Conservation (phyloP, 2,888 invertebrate species). For the Agrochola circellaris region DNA sequence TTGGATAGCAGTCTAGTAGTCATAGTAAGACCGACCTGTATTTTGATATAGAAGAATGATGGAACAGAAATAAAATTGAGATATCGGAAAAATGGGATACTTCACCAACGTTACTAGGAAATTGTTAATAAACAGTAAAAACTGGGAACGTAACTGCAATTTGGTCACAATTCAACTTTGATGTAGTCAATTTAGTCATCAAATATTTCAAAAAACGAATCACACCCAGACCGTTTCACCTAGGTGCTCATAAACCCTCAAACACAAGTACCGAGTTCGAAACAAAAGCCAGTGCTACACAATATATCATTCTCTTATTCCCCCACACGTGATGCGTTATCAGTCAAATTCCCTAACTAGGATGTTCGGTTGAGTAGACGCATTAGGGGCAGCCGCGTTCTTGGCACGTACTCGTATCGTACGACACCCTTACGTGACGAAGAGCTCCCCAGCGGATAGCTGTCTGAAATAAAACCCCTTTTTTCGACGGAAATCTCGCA, state of each 20-base stretch:
- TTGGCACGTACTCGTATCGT: constrained; percentile 66
- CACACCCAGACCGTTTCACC: too few relatives aligned
- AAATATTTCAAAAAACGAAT: background rate
- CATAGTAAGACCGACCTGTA: background rate
- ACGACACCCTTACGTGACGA: constrained; percentile 76
- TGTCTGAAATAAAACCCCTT: constrained; percentile 72
- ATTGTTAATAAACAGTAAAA: too few relatives aligned
- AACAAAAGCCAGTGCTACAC: constrained; percentile 40
- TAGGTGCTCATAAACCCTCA: constrained; percentile 12
- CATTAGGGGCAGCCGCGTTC: constrained; percentile 67
- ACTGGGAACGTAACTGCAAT: background rate
- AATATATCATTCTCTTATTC: constrained; percentile 39
- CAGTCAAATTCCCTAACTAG: constrained; percentile 68
- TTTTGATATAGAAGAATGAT: background rate
- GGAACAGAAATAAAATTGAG: background rate
- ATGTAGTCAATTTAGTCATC: background rate
- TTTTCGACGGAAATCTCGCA: constrained; percentile 70
- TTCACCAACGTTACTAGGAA: background rate
- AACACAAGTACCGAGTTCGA: constrained; percentile 18
- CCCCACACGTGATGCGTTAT: constrained; percentile 54
- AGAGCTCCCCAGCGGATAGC: constrained; percentile 73
- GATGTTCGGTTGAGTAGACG: constrained; percentile 66
- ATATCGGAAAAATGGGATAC: background rate
- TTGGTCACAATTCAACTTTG: background rate
- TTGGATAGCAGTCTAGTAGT: background rate